These are phyloP conservation scores for Cantharis nigra DNA, from an alignment of 2,888 invertebrate genomes.

Conservation along the genomic window DNA sequence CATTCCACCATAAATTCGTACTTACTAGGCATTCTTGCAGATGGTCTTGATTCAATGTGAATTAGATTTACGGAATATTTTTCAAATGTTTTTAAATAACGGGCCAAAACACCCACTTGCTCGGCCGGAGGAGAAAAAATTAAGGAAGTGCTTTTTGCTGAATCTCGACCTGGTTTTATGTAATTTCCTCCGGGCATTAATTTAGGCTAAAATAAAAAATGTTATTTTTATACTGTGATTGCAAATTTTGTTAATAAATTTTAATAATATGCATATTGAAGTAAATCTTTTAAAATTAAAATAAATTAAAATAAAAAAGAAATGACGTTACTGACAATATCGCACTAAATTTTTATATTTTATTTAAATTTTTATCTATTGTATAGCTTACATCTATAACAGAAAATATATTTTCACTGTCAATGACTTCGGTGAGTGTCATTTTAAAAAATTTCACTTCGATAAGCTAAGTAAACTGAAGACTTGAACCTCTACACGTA, in stretches of 20 bases:
- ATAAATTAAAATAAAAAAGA: neutral
- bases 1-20: conserved; percentile 97
- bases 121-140: conserved; percentile 85
- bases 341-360: neutral
- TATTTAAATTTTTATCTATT: neutral
- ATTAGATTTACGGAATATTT: conserved; percentile 78
- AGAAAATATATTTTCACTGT: neutral
- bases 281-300: neutral
- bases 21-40: conserved; percentile 71
- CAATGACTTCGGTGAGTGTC: neutral
- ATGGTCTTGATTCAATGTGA: conserved; percentile 94
- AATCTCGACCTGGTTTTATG: conserved; percentile 78
- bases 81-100: conserved; percentile 86
- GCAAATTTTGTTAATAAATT: neutral
- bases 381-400: neutral
- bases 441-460: neutral
- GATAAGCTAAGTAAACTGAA: neutral
- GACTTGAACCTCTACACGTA: neutral
- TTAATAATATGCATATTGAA: neutral
- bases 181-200: conserved; percentile 82
- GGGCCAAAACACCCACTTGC: conserved; percentile 86
- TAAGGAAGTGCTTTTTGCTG: conserved; percentile 77
- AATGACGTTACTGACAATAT: neutral
- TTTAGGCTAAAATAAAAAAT: conserved; percentile 66
- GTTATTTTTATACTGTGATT: neutral